phyloP scores from a whole-genome alignment of 2,888 invertebrate genomes.

The Trilocha varians region DNA sequence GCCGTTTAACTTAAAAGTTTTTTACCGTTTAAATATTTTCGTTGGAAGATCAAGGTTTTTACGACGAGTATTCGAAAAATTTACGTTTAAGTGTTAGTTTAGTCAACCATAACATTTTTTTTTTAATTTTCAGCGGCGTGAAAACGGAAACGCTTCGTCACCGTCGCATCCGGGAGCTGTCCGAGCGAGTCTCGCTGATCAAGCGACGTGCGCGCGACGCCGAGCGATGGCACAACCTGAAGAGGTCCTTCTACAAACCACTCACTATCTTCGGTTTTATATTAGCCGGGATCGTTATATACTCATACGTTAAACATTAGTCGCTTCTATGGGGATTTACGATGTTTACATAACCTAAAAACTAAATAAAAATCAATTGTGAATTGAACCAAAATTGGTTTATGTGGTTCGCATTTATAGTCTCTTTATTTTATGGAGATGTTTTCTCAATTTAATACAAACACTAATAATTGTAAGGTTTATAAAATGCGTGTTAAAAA shows the following conservation, averaged over 20 bases:
- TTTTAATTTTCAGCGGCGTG: constrained; percentile 13
- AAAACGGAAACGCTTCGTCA: constrained; percentile 28
- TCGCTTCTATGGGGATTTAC: neutral
- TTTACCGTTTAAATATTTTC: too few relatives aligned
- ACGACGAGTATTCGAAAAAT: too few relatives aligned
- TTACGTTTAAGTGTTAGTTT: constrained; percentile 8
- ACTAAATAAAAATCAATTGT: too few relatives aligned
- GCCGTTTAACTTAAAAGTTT: too few relatives aligned
- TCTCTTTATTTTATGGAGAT: too few relatives aligned
- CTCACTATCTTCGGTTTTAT: constrained; percentile 79
- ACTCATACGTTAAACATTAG: constrained; percentile 69
- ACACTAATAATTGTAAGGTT: too few relatives aligned
- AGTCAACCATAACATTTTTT: neutral
- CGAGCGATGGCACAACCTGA: constrained; percentile 81
- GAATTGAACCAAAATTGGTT: too few relatives aligned
- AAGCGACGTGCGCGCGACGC: constrained; percentile 78
- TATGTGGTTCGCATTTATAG: too few relatives aligned
- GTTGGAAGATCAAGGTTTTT: too few relatives aligned
- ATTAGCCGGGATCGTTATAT: constrained; percentile 77
- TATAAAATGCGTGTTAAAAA: too few relatives aligned
- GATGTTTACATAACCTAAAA: neutral
- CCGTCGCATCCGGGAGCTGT: constrained; percentile 38
- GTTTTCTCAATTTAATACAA: too few relatives aligned
- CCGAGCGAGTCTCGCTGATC: constrained; percentile 63
- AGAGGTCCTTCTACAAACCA: constrained; percentile 86